Evolutionary conservation across 2,888 invertebrate genomes (phyloP), one percentile per base, ranked within the genome.

Genomic region (Campopleginae sp.): DNA sequence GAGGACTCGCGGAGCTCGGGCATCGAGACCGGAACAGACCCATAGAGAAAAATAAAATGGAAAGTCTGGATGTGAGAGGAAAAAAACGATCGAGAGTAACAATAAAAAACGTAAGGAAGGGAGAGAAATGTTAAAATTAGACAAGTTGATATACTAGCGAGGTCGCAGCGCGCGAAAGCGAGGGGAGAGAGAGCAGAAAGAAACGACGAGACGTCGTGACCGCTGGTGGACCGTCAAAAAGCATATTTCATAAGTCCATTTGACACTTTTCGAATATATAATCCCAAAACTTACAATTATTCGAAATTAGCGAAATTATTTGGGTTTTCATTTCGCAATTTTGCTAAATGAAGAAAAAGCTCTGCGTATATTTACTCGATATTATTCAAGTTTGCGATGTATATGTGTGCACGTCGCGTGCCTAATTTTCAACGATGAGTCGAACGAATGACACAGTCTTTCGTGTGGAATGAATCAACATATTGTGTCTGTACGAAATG

Each of bases 81-180:
- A 80, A 72, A 74, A 74, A 65, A 75, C 6, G 42, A 80, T 66
- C 17, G 17, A 48, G 44, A 65, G 27, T 48, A 68, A 78, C 58
- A 51, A 42, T 42, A 80, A 76, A 58, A 71, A 44, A 27, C n/a
- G 42, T 19, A n/a, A 48, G 58, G 61, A 71, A 84, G 48, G 70
- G 63, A 38, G 80, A 71, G 65, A 76, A 54, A 75, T 71, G 83
- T 80, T 84, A 84, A 84, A 84, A 84, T 84, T 84, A 84, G 83
- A 63, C 75, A 54, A 79, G 79, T 80, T 80, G 75, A 84, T 84
- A 54, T 80, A 84, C 75, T 63, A 84, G 79, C 79, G 83, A 79
- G 83, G 83, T 79, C 83, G 79, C 75, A 63, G 65, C 79, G 70
- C 38, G 19, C 27, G 14, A 42, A 70, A 23, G 54, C 5, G 46